These are phyloP conservation scores for Calameuta pallipes DNA, from an alignment of 2,888 invertebrate genomes.

Conservation along the genomic window DNA sequence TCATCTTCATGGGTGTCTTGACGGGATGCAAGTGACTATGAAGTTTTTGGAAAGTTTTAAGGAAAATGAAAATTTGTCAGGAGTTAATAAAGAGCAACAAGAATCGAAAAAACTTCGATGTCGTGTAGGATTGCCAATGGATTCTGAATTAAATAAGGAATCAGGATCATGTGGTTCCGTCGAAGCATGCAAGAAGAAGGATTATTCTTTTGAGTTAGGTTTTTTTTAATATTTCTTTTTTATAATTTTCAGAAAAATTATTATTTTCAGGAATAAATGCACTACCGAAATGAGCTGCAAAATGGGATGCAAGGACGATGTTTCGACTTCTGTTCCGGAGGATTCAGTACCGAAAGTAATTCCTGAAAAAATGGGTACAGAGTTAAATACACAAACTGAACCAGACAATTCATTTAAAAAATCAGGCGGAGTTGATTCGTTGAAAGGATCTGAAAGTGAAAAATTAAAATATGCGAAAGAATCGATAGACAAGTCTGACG, in stretches of 20 bases:
- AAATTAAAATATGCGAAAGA: not conserved
- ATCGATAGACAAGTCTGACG: not conserved
- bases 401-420: not conserved
- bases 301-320: not conserved
- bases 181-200: not conserved
- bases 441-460: not conserved
- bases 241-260: not conserved
- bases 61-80: not conserved
- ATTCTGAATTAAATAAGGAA: not conserved
- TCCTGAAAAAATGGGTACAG: not conserved
- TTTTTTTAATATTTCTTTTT: not conserved
- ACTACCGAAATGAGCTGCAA: not conserved
- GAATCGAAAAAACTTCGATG: not conserved
- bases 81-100: not conserved
- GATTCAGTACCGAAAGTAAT: not conserved
- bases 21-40: conserved; percentile 37
- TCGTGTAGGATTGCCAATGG: not conserved
- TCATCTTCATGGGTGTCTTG: conserved; percentile 44
- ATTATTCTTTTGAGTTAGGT: not conserved
- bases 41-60: conserved; percentile 29
- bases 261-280: not conserved
- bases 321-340: not conserved
- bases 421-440: not conserved
- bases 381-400: not conserved
- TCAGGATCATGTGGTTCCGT: not conserved